Base-by-base conservation (phyloP, 1,140 invertebrate genomes). In the Drosophila quadrilineata region DNA sequence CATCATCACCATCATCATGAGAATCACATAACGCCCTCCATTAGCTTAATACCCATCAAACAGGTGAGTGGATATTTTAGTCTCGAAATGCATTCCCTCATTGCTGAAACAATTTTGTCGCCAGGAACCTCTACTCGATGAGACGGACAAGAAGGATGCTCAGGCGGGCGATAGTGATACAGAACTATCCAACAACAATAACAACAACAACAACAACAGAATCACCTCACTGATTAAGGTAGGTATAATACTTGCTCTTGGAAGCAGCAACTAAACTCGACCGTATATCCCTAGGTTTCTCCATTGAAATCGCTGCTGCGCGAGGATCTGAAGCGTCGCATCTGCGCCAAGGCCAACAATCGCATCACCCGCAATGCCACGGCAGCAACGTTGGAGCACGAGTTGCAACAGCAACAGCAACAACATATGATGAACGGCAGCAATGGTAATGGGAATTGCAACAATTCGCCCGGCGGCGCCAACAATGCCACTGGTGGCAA, bases 21-120 rank as follows among this genome's bases (percentile, higher is more conserved):
- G 76, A 91, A 91, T 52, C 93, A 91, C 85, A 95, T 95, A 72
- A 96, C 94, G 65, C 95, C 95, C 5, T 95, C 95, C 10, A 95
- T 96, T 64, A 95, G 94, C 12, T 89, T 96, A n/a, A 96, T 96
- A 90, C 95, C 95, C 40, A 96, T 96, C 60, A 96, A 96, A 89
- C 95, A 96, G 91, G 95, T 92, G 80, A 76, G 73, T 67, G 8
- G 1, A 1, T 8, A 9, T 22, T 26, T 3, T 21, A 6, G 14
- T 3, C 9, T 3, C 16, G 1, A 17, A 14, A 43, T 36, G 8
- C 4, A 10, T 2, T 38, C 9, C 5, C 17, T 19, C 3, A 9
- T 19, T 36, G 8, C n/a, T n/a, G n/a, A n/a, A n/a, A n/a, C n/a
- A 10, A 17, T 28, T 41, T 26, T 22, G 6, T 21, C 28, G 33